A percentile compares a stretch with the other conserved stretches of the same genome.
Conservation (phyloP, 2,113 vertebrate species). For the Hassar affinis region DNA sequence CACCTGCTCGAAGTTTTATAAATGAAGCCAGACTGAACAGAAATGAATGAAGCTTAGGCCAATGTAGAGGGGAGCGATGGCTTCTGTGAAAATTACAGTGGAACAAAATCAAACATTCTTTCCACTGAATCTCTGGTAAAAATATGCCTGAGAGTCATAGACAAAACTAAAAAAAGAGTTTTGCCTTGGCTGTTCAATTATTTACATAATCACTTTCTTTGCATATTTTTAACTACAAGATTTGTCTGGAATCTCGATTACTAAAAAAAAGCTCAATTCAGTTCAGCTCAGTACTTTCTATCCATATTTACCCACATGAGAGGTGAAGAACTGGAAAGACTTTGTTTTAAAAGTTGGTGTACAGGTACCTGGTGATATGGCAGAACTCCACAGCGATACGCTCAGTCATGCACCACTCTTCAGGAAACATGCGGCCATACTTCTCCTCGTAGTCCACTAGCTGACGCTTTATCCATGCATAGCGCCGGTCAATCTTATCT, state of each 20-base stretch:
- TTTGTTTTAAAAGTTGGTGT: not conserved
- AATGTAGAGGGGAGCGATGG: not conserved
- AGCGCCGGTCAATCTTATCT: constrained; percentile 93
- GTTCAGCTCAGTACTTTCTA: not conserved
- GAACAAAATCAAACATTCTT: constrained; percentile 31
- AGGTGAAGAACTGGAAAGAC: not conserved
- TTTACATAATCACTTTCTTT: not conserved
- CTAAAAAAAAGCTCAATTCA: no score
- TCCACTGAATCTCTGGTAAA: constrained; percentile 29
- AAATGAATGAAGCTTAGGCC: constrained; percentile 1
- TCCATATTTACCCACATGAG: not conserved
- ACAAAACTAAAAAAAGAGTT: not conserved
- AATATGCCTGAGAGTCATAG: not conserved
- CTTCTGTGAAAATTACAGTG: not conserved
- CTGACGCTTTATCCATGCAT: constrained; percentile 96
- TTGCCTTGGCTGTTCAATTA: not conserved
- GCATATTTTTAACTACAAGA: not conserved
- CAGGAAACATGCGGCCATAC: constrained; percentile 92
- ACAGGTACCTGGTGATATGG: constrained; percentile 85
- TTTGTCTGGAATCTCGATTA: not conserved
- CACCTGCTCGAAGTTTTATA: not conserved
- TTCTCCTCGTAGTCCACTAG: constrained; percentile 98
- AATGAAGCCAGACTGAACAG: not conserved
- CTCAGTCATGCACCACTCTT: constrained; percentile 95
- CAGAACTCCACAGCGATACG: constrained; percentile 96